Percentiles rank a stretch among this genome's conserved stretches.
These are phyloP conservation scores for Sesamia inferens DNA, from an alignment of 2,888 invertebrate species.

Conservation along the genomic window DNA sequence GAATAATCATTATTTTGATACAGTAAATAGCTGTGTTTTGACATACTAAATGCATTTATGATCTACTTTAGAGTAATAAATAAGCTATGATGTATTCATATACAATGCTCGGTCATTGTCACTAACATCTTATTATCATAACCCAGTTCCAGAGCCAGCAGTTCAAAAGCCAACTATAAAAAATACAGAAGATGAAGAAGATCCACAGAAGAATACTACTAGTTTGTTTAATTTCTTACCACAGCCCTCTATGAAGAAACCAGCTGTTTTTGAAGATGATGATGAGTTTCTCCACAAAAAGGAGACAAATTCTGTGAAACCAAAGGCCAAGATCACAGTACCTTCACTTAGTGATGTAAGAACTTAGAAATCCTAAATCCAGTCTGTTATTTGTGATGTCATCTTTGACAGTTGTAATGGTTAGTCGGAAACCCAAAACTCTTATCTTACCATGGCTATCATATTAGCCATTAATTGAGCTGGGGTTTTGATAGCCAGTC, in stretches of 20 bases:
- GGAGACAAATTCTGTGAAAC: slow-evolving; percentile 80
- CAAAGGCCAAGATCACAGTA: slow-evolving; percentile 91
- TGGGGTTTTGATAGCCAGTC: no score
- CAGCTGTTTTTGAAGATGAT: slow-evolving; percentile 88
- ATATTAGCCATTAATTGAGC: no score
- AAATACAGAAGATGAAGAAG: slow-evolving; percentile 19
- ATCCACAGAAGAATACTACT: slow-evolving; percentile 49
- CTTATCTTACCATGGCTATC: no score
- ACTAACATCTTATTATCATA: background rate
- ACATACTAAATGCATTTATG: background rate
- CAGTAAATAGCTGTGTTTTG: background rate
- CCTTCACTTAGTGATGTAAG: slow-evolving; percentile 92
- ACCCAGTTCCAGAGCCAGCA: slow-evolving; percentile 40
- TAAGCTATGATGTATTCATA: background rate
- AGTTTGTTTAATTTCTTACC: slow-evolving; percentile 86
- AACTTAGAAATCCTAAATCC: slow-evolving; percentile 11
- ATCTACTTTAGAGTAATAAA: background rate
- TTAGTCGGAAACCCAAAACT: no score
- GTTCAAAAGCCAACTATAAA: slow-evolving; percentile 21
- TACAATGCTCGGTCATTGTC: background rate
- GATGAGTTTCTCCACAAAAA: slow-evolving; percentile 92
- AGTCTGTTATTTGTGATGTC: no score
- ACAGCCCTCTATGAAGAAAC: slow-evolving; percentile 82
- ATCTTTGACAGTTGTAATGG: no score
- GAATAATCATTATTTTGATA: no score